Evolutionary conservation across 2,888 invertebrate species (phyloP), one percentile per base, ranked within the genome.

Genomic region (Drosophila rubida): DNA sequence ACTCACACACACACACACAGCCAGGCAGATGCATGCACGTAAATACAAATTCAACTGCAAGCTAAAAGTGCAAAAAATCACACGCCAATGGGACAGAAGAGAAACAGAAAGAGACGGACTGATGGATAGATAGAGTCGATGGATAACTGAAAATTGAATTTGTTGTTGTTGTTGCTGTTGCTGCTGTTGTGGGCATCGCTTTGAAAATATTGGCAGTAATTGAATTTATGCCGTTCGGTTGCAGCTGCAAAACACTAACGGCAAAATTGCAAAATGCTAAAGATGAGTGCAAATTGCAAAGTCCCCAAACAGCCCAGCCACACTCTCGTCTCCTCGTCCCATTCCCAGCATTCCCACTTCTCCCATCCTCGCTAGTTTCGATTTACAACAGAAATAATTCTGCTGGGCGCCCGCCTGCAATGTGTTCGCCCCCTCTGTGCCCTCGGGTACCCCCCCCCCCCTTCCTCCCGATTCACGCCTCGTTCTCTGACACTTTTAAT

Each of bases 61-160:
- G 69, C 69, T 53, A 73, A 72, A 80, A 80, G 80, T 80, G 80
- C 75, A 81, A 81, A 81, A 81, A 81, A 83, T 81, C 75, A 65
- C 80, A 78, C 84, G 25, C 5, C 23, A 23, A n/a, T n/a, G 1
- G 30, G 32, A 7, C 27, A 39, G 25, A 19, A 19, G 32, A 5
- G 39, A 39, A n/a, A n/a, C n/a, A n/a, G 23, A 55, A n/a, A 46
- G 9, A 42, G 48, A 7, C 41, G 4, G 11, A 42, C 32, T 37
- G 55, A 13, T 37, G 53, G 37, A 60, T 37, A 54, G 51, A 74
- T 64, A 53, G 53, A 54, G 71, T 46, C 74, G 66, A 71, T 69
- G 81, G 71, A 74, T 81, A 77, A 70, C 69, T 69, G 76, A 68
- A 81, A 81, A 84, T 81, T 79, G 71, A 71, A 81, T 71, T 75